Conservation (phyloP, 2,113 vertebrate genomes). For the Pogonocichla stellata region DNA sequence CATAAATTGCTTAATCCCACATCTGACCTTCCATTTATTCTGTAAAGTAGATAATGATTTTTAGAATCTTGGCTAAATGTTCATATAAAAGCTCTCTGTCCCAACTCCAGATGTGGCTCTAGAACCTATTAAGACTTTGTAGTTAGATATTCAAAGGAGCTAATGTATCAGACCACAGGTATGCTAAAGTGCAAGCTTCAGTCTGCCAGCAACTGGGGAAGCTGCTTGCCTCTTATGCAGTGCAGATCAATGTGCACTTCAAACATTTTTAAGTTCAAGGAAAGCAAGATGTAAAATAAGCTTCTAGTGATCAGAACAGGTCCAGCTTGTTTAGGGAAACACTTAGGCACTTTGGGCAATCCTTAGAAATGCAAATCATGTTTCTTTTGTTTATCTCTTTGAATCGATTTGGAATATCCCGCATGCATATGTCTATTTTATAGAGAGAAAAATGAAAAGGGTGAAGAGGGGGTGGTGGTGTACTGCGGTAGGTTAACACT, state of each 20-base stretch:
- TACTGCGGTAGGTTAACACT: neutral
- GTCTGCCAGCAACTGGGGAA: neutral
- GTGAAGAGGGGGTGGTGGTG: fast-evolving
- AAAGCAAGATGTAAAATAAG: neutral
- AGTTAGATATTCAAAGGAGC: neutral
- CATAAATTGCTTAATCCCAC: neutral
- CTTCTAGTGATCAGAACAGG: neutral
- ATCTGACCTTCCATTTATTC: neutral
- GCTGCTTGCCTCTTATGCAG: neutral
- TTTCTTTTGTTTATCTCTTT: neutral
- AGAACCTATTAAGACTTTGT: neutral
- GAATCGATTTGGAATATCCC: neutral
- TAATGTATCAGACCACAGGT: neutral
- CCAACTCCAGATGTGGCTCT: neutral
- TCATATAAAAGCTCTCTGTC: neutral
- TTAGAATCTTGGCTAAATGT: neutral
- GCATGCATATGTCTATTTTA: neutral
- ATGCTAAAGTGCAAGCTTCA: neutral
- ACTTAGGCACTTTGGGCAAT: no score
- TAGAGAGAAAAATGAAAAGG: neutral
- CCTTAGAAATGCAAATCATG: neutral
- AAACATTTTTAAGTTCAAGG: neutral
- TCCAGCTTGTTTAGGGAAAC: neutral
- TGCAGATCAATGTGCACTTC: neutral
- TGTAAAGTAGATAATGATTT: neutral